phyloP scores from a whole-genome alignment of 2,888 invertebrate species.

The Eupithecia tripunctaria region DNA sequence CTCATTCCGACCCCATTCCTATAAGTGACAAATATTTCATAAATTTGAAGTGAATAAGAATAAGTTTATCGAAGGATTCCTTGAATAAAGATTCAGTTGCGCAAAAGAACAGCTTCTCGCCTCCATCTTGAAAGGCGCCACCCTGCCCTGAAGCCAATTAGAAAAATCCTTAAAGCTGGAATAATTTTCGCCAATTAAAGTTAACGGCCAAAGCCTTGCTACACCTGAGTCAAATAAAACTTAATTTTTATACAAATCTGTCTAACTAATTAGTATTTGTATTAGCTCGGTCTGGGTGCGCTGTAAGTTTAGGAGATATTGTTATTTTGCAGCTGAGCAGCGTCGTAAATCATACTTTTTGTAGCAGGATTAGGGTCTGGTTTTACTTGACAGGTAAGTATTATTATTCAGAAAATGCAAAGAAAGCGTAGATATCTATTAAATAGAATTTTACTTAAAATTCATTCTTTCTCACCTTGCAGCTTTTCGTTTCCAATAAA shows the following conservation, averaged over 20 bases:
- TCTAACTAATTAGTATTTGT: conserved; percentile 54
- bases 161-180: conserved; percentile 71
- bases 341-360: conserved; percentile 12
- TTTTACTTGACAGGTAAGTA: conserved; percentile 6
- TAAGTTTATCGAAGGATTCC: not conserved
- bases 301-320: not conserved
- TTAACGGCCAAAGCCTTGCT: conserved; percentile 56
- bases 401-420: conserved; percentile 3
- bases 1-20: too few species aligned
- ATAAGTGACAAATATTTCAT: not conserved
- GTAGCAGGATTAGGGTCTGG: conserved; percentile 1
- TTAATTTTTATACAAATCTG: conserved; percentile 52
- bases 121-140: conserved; percentile 28
- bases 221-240: conserved; percentile 65
- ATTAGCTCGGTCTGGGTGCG: conserved; percentile 31
- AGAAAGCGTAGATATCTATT: not conserved
- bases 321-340: conserved; percentile 9
- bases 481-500: not conserved
- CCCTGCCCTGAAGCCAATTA: conserved; percentile 65
- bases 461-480: not conserved
- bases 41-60: not conserved
- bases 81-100: not conserved
- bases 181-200: conserved; percentile 77
- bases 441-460: not conserved
- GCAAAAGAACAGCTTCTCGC: conserved; percentile 30